Base-by-base conservation (phyloP, 2,888 invertebrate species). In the Subacronicta megacephala region DNA sequence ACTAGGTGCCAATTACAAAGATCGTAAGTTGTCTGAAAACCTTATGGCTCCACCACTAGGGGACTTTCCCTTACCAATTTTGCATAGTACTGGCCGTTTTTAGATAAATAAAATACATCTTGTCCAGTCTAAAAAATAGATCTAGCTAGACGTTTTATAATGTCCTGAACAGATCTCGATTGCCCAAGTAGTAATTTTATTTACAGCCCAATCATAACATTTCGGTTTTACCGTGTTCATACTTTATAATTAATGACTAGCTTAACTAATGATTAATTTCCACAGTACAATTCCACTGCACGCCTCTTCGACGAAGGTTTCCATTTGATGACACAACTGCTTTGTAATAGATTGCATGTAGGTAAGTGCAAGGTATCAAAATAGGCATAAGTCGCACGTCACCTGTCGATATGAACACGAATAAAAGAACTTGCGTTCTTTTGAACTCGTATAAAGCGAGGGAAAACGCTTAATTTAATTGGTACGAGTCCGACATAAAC, bases 161-260 rank as follows among this genome's bases (percentile, higher is more conserved):
- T n/a, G n/a, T n/a, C n/a, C n/a, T n/a, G n/a, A n/a, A n/a, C n/a
- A n/a, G n/a, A n/a, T n/a, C n/a, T n/a, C n/a, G n/a, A n/a, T n/a
- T n/a, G n/a, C n/a, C n/a, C n/a, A n/a, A n/a, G n/a, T n/a, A n/a
- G n/a, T 29, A 29, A 12, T 29, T 29, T 3, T 66, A 43, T 44
- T 44, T 44, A 44, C 16, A 43, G 16, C 15, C 7, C 2, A 3
- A 26, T n/a, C 10, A 6, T 7, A 44, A 15, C 37, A 43, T 46
- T 53, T 33, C 64, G 70, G 66, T 66, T 63, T 66, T 69, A 17
- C 65, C 65, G 3, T 15, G n/a, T n/a, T n/a, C 7, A 43, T 17
- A 16, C n/a, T 9, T 15, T 20, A 18, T 45, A 37, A 56, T 43
- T 45, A 37, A 56, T 43, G 36, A 36, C 13, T 17, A 26, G 16